phyloP scores from a whole-genome alignment of 2,113 vertebrate genomes.

The Xyrauchen texanus region DNA sequence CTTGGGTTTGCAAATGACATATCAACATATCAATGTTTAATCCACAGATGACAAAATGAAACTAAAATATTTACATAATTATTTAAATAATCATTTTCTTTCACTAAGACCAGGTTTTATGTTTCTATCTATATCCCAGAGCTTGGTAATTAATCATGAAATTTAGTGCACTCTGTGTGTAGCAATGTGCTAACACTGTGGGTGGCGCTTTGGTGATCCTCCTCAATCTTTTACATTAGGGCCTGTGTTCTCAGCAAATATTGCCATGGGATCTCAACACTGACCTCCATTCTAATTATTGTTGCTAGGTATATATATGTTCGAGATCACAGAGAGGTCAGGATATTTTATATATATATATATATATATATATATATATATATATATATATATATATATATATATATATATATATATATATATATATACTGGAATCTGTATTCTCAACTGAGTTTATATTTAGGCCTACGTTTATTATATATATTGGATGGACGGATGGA shows the following conservation, averaged over 20 bases:
- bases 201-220: slow-evolving; percentile 50
- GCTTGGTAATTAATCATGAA: slow-evolving; percentile 21
- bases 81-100: background rate
- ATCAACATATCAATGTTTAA: background rate
- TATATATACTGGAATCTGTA: background rate
- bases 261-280: slow-evolving; percentile 51
- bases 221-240: slow-evolving; percentile 52
- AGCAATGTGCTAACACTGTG: slow-evolving; percentile 47
- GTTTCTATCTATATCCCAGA: background rate
- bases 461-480: background rate
- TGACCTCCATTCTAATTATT: slow-evolving; percentile 48
- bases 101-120: background rate
- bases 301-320: slow-evolving; percentile 40
- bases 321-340: slow-evolving; percentile 42
- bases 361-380: too few species aligned
- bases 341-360: too few species aligned
- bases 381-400: too few species aligned
- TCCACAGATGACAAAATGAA: background rate
- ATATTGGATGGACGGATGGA: too few species aligned
- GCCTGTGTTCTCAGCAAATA: slow-evolving; percentile 55
- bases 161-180: slow-evolving; percentile 36
- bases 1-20: background rate
- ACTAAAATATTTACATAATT: background rate
- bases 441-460: background rate
- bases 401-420: too few species aligned